Evolutionary conservation across 2,888 invertebrate genomes (phyloP), one percentile per base, ranked within the genome.

Genomic region (Holacanthella duospinosa): DNA sequence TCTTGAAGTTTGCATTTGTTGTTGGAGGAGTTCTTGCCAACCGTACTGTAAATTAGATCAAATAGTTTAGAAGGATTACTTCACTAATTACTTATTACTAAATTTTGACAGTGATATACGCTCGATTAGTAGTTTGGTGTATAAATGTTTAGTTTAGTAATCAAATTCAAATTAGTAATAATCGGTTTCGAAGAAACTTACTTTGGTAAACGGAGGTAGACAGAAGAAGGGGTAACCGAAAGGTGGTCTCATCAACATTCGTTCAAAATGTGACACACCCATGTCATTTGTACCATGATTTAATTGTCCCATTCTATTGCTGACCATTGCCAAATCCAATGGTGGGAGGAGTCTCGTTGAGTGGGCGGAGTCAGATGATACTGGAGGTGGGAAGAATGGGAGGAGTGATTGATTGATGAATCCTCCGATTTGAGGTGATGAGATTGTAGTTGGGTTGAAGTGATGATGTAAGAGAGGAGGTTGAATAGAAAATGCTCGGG

Each of bases 141-240:
- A n/a, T n/a, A n/a, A n/a, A n/a, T n/a, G n/a, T n/a, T n/a, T n/a
- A n/a, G n/a, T n/a, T n/a, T n/a, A n/a, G n/a, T n/a, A n/a, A n/a
- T n/a, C n/a, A n/a, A n/a, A n/a, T n/a, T n/a, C 36, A 36, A 36
- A 36, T 36, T 36, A n/a, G n/a, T n/a, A n/a, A n/a, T n/a, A n/a
- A n/a, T 36, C 36, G 36, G 16, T 36, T 36, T 36, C 36, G 36
- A 12, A 36, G 6, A 36, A 36, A 25, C 64, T 65, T 73, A 81
- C 81, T 77, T 81, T 81, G 25, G 78, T 75, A 54, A 79, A 75
- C 21, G 78, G 79, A 72, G 76, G 71, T 72, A 77, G 53, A 75
- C 74, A 66, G 64, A 72, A 65, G 64, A 68, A 53, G 61, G 73
- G 67, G 66, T 69, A 68, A 29, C 65, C 64, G 29, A 43, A 24